A percentile compares a stretch with the other conserved stretches of the same genome.
phyloP scores from a whole-genome alignment of 2,888 invertebrate species.

The Sinelater perroti region DNA sequence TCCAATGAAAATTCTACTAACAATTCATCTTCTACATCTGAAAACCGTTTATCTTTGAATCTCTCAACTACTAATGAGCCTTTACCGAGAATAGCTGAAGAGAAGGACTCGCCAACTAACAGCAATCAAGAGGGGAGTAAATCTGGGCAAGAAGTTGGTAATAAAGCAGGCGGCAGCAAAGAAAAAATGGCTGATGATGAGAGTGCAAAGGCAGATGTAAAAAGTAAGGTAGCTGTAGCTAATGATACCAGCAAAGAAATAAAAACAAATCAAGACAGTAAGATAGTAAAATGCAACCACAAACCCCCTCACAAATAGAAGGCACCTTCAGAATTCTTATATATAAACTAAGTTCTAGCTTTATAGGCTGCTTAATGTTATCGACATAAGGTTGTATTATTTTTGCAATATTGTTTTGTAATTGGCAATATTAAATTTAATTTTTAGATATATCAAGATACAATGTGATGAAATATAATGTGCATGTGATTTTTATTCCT shows the following conservation, averaged over 20 bases:
- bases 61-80: slow-evolving; percentile 66
- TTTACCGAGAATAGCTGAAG: slow-evolving; percentile 86
- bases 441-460: slow-evolving; percentile 18
- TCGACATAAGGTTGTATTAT: slow-evolving; percentile 18
- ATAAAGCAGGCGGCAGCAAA: slow-evolving; percentile 19
- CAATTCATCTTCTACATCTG: slow-evolving; percentile 39
- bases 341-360: slow-evolving; percentile 9
- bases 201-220: slow-evolving; percentile 2
- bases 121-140: slow-evolving; percentile 32
- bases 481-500: slow-evolving; percentile 22
- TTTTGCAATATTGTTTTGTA: slow-evolving; percentile 29
- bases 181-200: slow-evolving; percentile 5
- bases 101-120: slow-evolving; percentile 83
- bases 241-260: slow-evolving; percentile 15
- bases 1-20: slow-evolving; percentile 24
- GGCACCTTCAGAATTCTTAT: not conserved
- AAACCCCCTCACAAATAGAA: slow-evolving; percentile 30
- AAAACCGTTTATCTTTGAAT: slow-evolving; percentile 60
- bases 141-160: slow-evolving; percentile 17
- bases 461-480: slow-evolving; percentile 18
- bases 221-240: slow-evolving; percentile 8
- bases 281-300: slow-evolving; percentile 21
- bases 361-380: slow-evolving; percentile 17
- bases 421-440: slow-evolving; percentile 28
- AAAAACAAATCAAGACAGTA: slow-evolving; percentile 9